These are phyloP conservation scores for Hypomecis punctinalis DNA, from an alignment of 2,888 invertebrate species.

Conservation along the genomic window DNA sequence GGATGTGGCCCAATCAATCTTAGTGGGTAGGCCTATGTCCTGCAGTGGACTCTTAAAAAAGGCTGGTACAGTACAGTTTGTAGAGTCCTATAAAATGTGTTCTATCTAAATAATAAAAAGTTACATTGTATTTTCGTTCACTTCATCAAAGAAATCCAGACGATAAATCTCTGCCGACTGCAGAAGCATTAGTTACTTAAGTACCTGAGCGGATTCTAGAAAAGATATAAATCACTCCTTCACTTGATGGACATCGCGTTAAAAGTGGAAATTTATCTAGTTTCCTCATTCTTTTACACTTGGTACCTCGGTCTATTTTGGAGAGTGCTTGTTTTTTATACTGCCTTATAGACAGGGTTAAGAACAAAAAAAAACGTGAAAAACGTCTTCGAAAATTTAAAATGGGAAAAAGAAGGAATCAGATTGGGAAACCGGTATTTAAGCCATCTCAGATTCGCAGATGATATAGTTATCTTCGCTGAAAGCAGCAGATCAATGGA, in stretches of 20 bases:
- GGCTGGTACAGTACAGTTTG: background rate
- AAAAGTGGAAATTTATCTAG: constrained; percentile 22
- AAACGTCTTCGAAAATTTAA: too few relatives aligned
- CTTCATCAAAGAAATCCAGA: constrained; percentile 5
- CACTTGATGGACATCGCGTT: constrained; percentile 27
- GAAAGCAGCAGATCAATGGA: too few relatives aligned
- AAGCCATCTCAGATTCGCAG: too few relatives aligned
- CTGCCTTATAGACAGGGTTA: too few relatives aligned
- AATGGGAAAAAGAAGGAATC: too few relatives aligned
- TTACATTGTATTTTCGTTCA: background rate
- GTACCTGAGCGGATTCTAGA: constrained; percentile 12
- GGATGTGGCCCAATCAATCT: too few relatives aligned
- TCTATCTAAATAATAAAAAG: background rate
- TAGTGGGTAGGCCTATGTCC: too few relatives aligned
- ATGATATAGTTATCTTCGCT: too few relatives aligned
- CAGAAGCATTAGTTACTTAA: constrained; percentile 7
- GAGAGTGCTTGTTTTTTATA: background rate
- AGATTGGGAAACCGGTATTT: too few relatives aligned
- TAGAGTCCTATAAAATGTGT: too few relatives aligned
- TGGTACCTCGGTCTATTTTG: background rate
- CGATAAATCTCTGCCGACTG: constrained; percentile 19
- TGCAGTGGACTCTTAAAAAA: too few relatives aligned
- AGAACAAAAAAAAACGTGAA: too few relatives aligned
- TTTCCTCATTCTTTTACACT: background rate
- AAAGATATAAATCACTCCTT: constrained; percentile 25